Percentiles rank a stretch among this genome's conserved stretches.
These are phyloP conservation scores for Zaprionus davidi DNA, from an alignment of 1,140 invertebrate genomes.

Conservation along the genomic window DNA sequence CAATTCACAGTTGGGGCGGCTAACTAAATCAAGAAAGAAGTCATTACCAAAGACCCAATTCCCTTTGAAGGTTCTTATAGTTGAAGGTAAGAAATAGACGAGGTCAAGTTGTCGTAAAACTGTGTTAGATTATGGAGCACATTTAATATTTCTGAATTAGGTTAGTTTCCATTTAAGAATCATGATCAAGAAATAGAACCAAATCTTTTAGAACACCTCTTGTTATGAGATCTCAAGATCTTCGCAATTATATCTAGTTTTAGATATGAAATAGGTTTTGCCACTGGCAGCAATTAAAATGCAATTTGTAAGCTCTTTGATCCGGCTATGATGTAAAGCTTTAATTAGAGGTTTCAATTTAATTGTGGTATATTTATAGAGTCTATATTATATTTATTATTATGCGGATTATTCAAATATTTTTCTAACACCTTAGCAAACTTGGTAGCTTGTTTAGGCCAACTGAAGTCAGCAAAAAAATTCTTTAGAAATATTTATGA, in stretches of 20 bases:
- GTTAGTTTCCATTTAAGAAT: too few relatives aligned
- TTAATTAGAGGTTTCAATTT: background rate
- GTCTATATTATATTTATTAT: background rate
- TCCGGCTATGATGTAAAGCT: background rate
- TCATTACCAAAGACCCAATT: slow-evolving; percentile 1
- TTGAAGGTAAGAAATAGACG: background rate
- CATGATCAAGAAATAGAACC: background rate
- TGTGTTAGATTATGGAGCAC: background rate
- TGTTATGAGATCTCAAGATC: background rate
- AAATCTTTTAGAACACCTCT: background rate
- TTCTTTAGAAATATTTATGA: background rate
- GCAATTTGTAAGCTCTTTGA: slow-evolving; percentile 16
- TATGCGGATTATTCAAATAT: background rate
- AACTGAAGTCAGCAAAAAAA: background rate
- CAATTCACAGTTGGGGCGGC: slow-evolving; percentile 5
- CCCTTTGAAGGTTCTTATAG: background rate
- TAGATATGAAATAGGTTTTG: background rate
- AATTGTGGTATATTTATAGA: too few relatives aligned
- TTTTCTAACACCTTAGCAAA: background rate
- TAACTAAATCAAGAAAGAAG: slow-evolving; percentile 2
- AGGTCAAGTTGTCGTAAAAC: background rate
- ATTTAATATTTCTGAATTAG: too few relatives aligned
- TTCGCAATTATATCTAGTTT: background rate
- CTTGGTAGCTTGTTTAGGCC: background rate
- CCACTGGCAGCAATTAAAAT: slow-evolving; percentile 10